Base-by-base conservation (phyloP, 2,113 vertebrate genomes). In the Grammomys dolichurus region DNA sequence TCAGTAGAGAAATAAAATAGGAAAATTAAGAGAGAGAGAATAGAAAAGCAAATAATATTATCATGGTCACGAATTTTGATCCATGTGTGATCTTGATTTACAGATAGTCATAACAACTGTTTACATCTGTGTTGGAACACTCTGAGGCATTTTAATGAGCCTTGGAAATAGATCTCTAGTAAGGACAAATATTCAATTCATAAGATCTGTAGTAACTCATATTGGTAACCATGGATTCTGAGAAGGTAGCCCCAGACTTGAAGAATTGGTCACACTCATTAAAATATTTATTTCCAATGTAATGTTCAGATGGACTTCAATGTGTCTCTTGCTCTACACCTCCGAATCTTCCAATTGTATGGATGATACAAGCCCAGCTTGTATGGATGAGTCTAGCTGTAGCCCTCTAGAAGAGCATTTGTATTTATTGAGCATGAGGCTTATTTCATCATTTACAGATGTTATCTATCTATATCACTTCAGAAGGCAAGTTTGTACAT, bases 1-100 rank as follows among this genome's bases (percentile, higher is more conserved):
- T n/a, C 3, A 93, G 9, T 8, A 96, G 22, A 56, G 56, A 86
- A 91, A 58, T 76, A 72, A 82, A 94, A 33, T 70, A 89, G 81
- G 8, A 76, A 86, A 89, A 80, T 2, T n/a, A 24, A 81, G 40
- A 73, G 72, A 54, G 13, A 87, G 17, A 87, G 63, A 75, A 56
- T 48, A 76, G 1, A 28, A 91, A 84, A 91, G 60, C 3, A n/a
- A 28, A 48, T 73, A 40, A 9, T 78, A 33, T 58, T 58, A 48
- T 20, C n/a, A 9, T 67, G 36, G 51, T 43, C 10, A 80, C 40
- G 9, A 46, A 40, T 51, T 90, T 93, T 87, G 51, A 93, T 46
- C 70, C 16, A 65, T 63, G n/a, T 43, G 10, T 69, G 46, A 6
- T 33, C 33, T 94, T 91, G 63, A 84, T 77, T 33, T 19, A 40